Evolutionary conservation across 2,113 vertebrate genomes (phyloP).

Genomic region (Uropsilus gracilis): DNA sequence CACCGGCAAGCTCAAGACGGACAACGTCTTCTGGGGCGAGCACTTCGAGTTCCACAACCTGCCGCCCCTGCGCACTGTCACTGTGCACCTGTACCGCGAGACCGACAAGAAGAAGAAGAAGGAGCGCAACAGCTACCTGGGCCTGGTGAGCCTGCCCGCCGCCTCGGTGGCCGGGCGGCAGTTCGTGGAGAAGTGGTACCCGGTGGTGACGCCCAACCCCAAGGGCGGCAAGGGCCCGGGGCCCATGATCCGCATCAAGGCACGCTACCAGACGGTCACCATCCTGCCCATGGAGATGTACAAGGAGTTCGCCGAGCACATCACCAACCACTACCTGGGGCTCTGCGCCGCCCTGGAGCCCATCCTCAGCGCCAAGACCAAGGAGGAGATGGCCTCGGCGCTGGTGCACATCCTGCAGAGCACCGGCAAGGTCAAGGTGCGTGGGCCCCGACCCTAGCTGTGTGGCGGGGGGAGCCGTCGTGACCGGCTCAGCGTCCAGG

Average conservation of each 20-base stretch:
- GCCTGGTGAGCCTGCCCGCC: slow-evolving; percentile 93
- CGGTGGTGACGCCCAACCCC: slow-evolving; percentile 92
- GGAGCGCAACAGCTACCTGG: slow-evolving; percentile 98
- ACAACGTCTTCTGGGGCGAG: slow-evolving; percentile 99
- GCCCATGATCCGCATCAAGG: slow-evolving; percentile 98
- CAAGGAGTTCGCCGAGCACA: slow-evolving; percentile 99
- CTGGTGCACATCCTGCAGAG: slow-evolving; percentile 99
- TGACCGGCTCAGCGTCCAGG: too few relatives aligned
- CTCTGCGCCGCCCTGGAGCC: slow-evolving; percentile 97
- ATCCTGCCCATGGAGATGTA: slow-evolving; percentile 99
- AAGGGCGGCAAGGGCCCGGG: slow-evolving; percentile 94
- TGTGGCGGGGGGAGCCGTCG: too few relatives aligned
- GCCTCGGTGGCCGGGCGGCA: slow-evolving; percentile 93
- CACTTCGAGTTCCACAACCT: slow-evolving; percentile 99
- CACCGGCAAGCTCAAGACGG: slow-evolving; percentile 98
- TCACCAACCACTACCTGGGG: slow-evolving; percentile 98
- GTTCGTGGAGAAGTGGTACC: slow-evolving; percentile 98
- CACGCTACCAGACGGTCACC: slow-evolving; percentile 97
- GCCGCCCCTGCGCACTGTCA: slow-evolving; percentile 92
- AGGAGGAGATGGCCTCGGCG: slow-evolving; percentile 98
- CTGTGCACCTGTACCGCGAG: slow-evolving; percentile 97
- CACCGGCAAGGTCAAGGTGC: slow-evolving; percentile 98
- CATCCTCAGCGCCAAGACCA: slow-evolving; percentile 97
- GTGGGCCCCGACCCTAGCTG: not conserved
- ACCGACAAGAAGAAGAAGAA: slow-evolving; percentile 99